Base-by-base conservation (phyloP, 92 coral and sea anemone genomes). In the Paragorgia papillata region DNA sequence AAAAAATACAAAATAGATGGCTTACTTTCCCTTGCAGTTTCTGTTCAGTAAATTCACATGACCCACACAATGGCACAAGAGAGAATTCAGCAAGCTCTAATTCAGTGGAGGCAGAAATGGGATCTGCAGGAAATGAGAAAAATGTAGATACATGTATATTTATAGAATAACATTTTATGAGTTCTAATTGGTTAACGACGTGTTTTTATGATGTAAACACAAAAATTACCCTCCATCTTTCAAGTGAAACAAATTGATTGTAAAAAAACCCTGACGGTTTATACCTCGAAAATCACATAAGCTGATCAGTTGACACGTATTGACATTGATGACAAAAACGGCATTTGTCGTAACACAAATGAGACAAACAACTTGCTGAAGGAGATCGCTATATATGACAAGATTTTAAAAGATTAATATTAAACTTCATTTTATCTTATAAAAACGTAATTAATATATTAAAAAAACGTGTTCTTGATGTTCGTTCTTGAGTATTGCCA, bases 341-440 rank as follows among this genome's bases (percentile, higher is more conserved):
- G 94, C 89, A 33, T 91, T 89, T 17, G 98, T 88, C 67, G 96
- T 90, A 27, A 89, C 97, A 82, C 87, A 74, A 24, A 84, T 86
- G n/a, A 94, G 90, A 62, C 89, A 46, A 25, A 93, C 83, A 13
- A 92, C 87, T 41, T 83, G 88, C 57, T 82, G 88, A 69, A 94
- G 87, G 20, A 94, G 87, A 53, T 89, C 92, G 61, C 97, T 91
- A 60, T 3, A n/a, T 4, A 17, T 17, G 26, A 51, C 21, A 51
- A 51, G 58, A 51, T 37, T 37, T 4, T 1, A 46, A 15, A 46
- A 46, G 2, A 46, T 37, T 37, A 37, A 37, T 37, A 37, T 4
- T 37, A 5, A n/a, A n/a, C n/a, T n/a, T n/a, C n/a, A n/a, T n/a
- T n/a, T n/a, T n/a, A n/a, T n/a, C n/a, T n/a, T n/a, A n/a, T n/a